phyloP scores from a whole-genome alignment of 2,888 invertebrate species.

The Muscina levida region DNA sequence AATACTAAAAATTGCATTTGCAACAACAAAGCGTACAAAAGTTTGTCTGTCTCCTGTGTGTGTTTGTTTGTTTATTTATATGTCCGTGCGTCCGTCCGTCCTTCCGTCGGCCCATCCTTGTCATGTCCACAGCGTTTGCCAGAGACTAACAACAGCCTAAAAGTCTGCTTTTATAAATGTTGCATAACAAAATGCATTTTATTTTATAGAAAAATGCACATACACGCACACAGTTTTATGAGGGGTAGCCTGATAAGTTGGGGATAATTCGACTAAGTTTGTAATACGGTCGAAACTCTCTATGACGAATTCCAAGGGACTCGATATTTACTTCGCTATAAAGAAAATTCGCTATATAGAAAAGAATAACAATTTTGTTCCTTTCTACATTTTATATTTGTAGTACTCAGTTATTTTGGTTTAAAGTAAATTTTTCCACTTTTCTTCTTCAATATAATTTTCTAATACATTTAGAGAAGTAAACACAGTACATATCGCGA shows the following conservation, averaged over 20 bases:
- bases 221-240: slow-evolving; percentile 1
- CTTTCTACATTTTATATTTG: no score
- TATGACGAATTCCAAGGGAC: no score
- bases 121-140: slow-evolving; percentile 19
- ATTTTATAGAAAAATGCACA: slow-evolving; percentile 59
- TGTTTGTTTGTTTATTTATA: slow-evolving; percentile 6
- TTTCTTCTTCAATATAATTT: no score
- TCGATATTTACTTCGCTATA: no score
- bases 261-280: no score
- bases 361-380: no score
- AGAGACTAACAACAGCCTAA: slow-evolving; percentile 63
- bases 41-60: slow-evolving; percentile 22
- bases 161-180: slow-evolving; percentile 52
- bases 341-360: no score
- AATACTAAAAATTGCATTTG: slow-evolving; percentile 62
- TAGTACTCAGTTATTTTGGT: no score
- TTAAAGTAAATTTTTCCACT: no score
- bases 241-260: slow-evolving; percentile 8
- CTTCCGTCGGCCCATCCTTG: neutral
- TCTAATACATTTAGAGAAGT: no score
- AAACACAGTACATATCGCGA: no score
- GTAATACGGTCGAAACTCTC: no score
- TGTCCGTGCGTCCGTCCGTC: neutral
- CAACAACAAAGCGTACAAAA: slow-evolving; percentile 52
- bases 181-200: slow-evolving; percentile 65